Base-by-base conservation (phyloP, 92 coral and sea anemone genomes). In the Epizoanthus scotinus region DNA sequence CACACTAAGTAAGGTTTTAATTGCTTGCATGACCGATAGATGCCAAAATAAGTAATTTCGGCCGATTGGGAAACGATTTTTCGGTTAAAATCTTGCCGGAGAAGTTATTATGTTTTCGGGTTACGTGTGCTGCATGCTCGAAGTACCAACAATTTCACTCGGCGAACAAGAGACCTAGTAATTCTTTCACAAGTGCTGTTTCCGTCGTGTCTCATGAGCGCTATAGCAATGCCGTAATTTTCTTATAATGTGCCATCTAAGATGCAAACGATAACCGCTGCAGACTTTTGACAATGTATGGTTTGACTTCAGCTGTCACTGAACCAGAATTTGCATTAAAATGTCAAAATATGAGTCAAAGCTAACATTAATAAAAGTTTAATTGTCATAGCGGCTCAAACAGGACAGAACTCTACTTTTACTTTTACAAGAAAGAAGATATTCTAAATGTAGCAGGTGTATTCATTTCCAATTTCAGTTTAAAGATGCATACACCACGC, bases 1-100 rank as follows among this genome's bases (percentile, higher is more conserved):
- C 67, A 58, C 67, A 75, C 67, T 59, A 58, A 59, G 68, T 59
- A 20, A 68, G 73, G 73, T 44, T 42, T 38, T 73, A 54, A 73
- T 73, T 22, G 63, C 61, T 28, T 73, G 18, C 25, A 50, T 5
- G 78, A 49, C 78, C 62, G 27, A 53, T 6, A 47, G 65, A 56
- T 8, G 36, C 26, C 34, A 10, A 49, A 72, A 15, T 73, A 73
- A 73, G 52, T 55, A 9, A 64, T 38, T 64, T 63, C 9, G 50
- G 50, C 50, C 14, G 50, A 44, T 44, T 47, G 13, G 52, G 17
- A 10, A 47, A 8, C 52, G 52, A 8, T 2, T 47, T 47, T 12
- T 7, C 15, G 52, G 52, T 10, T 47, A 10, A 47, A 47, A 1
- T 44, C 1, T 44, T 10, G 50, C 50, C 0, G 50, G 50, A 44